A percentile compares a stretch with the other conserved stretches of the same genome.
phyloP scores from a whole-genome alignment of 2,888 invertebrate genomes.

The Dyspetes luteomarginatus region DNA sequence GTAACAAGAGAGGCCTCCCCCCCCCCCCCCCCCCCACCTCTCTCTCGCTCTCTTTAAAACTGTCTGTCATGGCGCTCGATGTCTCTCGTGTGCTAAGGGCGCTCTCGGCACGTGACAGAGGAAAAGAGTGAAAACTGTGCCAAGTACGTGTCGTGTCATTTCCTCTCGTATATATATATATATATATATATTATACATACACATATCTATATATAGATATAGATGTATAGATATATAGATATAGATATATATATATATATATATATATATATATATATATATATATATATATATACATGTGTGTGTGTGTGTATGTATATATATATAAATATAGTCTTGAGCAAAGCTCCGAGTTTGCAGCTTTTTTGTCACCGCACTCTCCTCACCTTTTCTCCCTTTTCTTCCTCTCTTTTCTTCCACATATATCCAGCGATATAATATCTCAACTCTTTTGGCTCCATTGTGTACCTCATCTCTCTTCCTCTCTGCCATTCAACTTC shows the following conservation, averaged over 20 bases:
- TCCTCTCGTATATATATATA: conserved; percentile 21
- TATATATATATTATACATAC: background rate
- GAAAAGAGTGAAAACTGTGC: conserved; percentile 62
- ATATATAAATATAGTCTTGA: conserved; percentile 17
- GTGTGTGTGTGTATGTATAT: too few species aligned
- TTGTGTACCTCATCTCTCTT: conserved; percentile 52
- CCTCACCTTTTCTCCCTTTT: conserved; percentile 16
- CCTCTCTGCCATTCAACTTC: conserved; percentile 70
- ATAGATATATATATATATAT: too few species aligned
- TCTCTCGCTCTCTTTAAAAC: background rate
- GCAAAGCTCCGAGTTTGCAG: conserved; percentile 46
- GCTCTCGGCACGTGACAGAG: conserved; percentile 35
- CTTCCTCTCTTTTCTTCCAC: conserved; percentile 32
- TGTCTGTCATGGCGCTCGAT: background rate
- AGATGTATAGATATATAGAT: too few species aligned
- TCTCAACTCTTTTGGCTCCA: conserved; percentile 35
- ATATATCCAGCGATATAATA: conserved; percentile 22
- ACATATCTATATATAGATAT: too few species aligned
- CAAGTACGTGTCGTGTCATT: conserved; percentile 58
- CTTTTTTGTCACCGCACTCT: too few species aligned
- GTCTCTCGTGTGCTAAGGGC: background rate
- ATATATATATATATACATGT: too few species aligned
- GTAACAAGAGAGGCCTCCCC: background rate
- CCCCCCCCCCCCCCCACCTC: background rate
- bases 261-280: too few species aligned